phyloP scores from a whole-genome alignment of 2,113 vertebrate genomes.

The Pungitius pungitius region DNA sequence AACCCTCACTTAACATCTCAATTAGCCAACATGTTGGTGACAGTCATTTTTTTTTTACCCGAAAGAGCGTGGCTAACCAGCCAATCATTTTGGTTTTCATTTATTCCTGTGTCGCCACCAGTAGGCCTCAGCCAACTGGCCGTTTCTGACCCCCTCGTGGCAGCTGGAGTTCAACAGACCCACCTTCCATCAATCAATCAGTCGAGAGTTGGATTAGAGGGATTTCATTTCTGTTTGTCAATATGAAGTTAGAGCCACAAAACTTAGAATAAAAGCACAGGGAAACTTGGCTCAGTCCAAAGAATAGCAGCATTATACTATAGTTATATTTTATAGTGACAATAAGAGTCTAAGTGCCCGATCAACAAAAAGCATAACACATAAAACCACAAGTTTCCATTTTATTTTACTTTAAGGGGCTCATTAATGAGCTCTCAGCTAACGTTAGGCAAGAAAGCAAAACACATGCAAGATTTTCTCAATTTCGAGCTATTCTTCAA shows the following conservation, averaged over 20 bases:
- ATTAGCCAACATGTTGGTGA: slow-evolving; percentile 34
- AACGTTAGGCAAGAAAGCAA: not conserved
- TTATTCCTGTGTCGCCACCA: slow-evolving; percentile 30
- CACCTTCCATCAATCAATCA: slow-evolving; percentile 52
- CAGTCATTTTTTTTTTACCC: slow-evolving; percentile 2
- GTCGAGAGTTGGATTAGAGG: not conserved
- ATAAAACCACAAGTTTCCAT: not conserved
- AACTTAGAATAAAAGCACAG: not conserved
- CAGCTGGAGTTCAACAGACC: slow-evolving; percentile 32
- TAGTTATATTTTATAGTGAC: not conserved
- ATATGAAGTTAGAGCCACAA: not conserved
- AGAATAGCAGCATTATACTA: not conserved
- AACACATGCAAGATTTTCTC: not conserved
- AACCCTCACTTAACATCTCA: slow-evolving; percentile 12
- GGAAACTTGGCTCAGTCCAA: not conserved
- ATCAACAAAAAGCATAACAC: not conserved
- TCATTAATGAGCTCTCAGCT: not conserved
- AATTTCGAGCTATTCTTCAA: not conserved
- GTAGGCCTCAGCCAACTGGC: slow-evolving; percentile 52
- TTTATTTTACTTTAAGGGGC: not conserved
- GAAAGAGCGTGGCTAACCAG: slow-evolving; percentile 29
- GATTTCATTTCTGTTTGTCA: not conserved
- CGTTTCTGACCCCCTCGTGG: slow-evolving; percentile 35
- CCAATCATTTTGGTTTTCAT: slow-evolving; percentile 48
- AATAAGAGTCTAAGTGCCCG: not conserved